phyloP scores from a whole-genome alignment of 2,113 vertebrate species.

The Prunella himalayana region DNA sequence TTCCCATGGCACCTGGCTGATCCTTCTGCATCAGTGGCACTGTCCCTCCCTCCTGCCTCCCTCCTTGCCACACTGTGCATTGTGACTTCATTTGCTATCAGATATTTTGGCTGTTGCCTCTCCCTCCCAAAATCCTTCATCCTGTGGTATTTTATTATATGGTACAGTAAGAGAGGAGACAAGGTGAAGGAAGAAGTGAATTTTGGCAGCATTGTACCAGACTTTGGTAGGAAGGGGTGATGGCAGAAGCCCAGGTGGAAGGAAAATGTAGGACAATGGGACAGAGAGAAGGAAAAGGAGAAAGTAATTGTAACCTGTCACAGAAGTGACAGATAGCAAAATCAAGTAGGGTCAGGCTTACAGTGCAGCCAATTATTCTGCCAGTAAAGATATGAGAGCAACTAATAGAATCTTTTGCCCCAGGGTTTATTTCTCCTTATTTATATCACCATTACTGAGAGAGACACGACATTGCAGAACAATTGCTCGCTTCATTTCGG shows the following conservation, averaged over 20 bases:
- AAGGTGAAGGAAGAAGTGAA: neutral
- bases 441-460: neutral
- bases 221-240: neutral
- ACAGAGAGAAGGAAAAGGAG: neutral
- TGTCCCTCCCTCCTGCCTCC: neutral
- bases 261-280: neutral
- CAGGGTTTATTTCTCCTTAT: neutral
- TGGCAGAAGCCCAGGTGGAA: neutral
- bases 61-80: fast-evolving
- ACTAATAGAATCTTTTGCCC: neutral
- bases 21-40: neutral
- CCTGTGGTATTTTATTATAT: neutral
- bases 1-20: neutral
- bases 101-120: neutral
- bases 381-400: neutral
- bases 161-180: neutral
- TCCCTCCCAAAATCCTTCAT: neutral
- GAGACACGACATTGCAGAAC: neutral
- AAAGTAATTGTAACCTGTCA: neutral
- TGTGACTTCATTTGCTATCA: neutral
- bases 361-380: neutral
- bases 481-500: neutral
- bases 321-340: neutral
- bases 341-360: neutral
- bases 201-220: neutral